A percentile compares a stretch with the other conserved stretches of the same genome.
Evolutionary conservation across 1,140 invertebrate species (phyloP).

Genomic region (Luehdorfia chinensis): DNA sequence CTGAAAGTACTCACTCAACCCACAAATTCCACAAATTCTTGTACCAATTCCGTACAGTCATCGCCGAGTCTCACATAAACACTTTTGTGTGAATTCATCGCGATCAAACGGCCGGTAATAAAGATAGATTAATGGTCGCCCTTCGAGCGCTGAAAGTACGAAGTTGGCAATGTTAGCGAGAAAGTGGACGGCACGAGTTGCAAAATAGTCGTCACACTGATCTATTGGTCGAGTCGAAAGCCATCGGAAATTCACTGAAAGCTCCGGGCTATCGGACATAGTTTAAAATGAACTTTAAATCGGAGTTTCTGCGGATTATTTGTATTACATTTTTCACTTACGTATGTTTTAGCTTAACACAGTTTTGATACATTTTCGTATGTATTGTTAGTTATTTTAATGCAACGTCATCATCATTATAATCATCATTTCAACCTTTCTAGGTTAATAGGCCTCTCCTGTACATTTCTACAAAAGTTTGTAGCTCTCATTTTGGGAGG

Average conservation of each 20-base stretch:
- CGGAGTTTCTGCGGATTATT: too few species aligned
- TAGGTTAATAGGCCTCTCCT: too few species aligned
- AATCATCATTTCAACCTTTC: too few species aligned
- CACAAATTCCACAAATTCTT: constrained; percentile 28
- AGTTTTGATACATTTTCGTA: too few species aligned
- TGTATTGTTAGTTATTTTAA: too few species aligned
- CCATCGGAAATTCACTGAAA: not conserved
- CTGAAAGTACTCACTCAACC: constrained; percentile 25
- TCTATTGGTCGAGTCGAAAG: not conserved
- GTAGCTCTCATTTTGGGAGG: too few species aligned
- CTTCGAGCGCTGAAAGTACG: constrained; percentile 16
- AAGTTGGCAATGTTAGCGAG: constrained; percentile 1
- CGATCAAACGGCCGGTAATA: constrained; percentile 62
- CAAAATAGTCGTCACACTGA: not conserved
- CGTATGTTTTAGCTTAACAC: too few species aligned
- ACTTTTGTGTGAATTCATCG: constrained; percentile 61
- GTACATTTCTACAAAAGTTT: too few species aligned
- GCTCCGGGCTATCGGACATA: too few species aligned
- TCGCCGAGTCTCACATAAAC: constrained; percentile 39
- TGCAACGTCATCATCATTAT: too few species aligned
- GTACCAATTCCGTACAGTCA: constrained; percentile 22
- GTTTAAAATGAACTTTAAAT: too few species aligned
- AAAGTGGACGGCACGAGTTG: constrained; percentile 6
- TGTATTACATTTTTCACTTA: too few species aligned
- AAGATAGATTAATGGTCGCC: constrained; percentile 62